These are phyloP conservation scores for Buathra laborator DNA, from an alignment of 2,888 invertebrate species.

Conservation along the genomic window DNA sequence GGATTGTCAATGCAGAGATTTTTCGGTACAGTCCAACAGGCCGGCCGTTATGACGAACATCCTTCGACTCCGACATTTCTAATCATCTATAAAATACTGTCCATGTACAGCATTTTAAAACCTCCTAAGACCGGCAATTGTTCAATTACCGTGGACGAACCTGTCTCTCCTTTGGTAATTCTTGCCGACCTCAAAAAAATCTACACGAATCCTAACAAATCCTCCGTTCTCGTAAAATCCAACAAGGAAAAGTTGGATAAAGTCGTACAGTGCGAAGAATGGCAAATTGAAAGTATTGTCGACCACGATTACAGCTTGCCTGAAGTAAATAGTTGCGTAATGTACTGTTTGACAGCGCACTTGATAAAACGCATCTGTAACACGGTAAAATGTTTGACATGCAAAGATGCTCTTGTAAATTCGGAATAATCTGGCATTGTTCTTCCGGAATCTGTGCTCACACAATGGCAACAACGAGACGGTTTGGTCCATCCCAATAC, in stretches of 20 bases:
- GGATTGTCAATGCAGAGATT: slow-evolving; percentile 21
- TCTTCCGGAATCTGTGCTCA: slow-evolving; percentile 26
- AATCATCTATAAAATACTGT: slow-evolving; percentile 48
- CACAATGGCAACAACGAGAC: slow-evolving; percentile 25
- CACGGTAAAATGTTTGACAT: slow-evolving; percentile 25
- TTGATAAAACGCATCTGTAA: slow-evolving; percentile 44
- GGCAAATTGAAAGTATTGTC: slow-evolving; percentile 48
- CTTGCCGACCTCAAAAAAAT: slow-evolving; percentile 43
- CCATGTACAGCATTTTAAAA: slow-evolving; percentile 44
- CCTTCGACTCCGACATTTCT: slow-evolving; percentile 43
- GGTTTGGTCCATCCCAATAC: slow-evolving; percentile 36
- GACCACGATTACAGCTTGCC: slow-evolving; percentile 54
- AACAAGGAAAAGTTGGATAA: slow-evolving; percentile 20
- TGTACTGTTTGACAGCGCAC: slow-evolving; percentile 56
- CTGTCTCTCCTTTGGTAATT: slow-evolving; percentile 31
- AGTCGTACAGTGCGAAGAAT: slow-evolving; percentile 31
- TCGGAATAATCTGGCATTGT: slow-evolving; percentile 1
- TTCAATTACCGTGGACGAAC: slow-evolving; percentile 20
- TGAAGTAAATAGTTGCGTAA: slow-evolving; percentile 47
- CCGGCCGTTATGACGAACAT: slow-evolving; percentile 39
- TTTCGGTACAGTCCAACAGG: slow-evolving; percentile 43
- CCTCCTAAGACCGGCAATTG: slow-evolving; percentile 52
- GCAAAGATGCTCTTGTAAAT: slow-evolving; percentile 47
- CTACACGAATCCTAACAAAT: slow-evolving; percentile 13
- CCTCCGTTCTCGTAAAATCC: background rate